A percentile compares a stretch with the other conserved stretches of the same genome.
Evolutionary conservation across 53 echinoderm and acorn worm species (phyloP).

Genomic region (Echinometra lucunter): DNA sequence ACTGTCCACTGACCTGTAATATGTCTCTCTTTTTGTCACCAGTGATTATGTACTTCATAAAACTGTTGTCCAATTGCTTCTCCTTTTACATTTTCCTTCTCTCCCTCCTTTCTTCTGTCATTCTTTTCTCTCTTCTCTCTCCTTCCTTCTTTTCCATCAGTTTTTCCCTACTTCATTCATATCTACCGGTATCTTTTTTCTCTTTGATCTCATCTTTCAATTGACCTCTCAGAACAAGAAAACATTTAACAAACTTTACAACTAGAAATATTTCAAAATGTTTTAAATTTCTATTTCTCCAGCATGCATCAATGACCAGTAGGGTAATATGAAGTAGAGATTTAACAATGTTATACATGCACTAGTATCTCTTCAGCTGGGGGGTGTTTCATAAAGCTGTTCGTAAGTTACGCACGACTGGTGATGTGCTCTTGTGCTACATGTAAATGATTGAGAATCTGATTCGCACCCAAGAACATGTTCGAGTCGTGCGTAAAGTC

Average conservation of each 20-base stretch:
- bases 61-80: neutral
- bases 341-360: too few species aligned
- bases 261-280: neutral
- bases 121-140: neutral
- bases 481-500: too few species aligned
- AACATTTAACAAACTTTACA: neutral
- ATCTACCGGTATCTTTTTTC: neutral
- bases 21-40: neutral
- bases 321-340: too few species aligned
- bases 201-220: neutral
- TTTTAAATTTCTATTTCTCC: neutral
- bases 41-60: neutral
- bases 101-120: neutral
- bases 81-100: neutral
- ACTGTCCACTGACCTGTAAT: neutral
- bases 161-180: neutral
- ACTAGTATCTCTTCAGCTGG: too few species aligned
- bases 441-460: too few species aligned
- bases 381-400: too few species aligned
- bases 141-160: neutral
- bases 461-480: too few species aligned
- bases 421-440: too few species aligned
- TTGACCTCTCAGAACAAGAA: neutral
- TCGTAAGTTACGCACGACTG: too few species aligned
- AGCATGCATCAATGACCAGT: neutral